Base-by-base conservation (phyloP, 2,888 invertebrate genomes). In the Fabriciana adippe region DNA sequence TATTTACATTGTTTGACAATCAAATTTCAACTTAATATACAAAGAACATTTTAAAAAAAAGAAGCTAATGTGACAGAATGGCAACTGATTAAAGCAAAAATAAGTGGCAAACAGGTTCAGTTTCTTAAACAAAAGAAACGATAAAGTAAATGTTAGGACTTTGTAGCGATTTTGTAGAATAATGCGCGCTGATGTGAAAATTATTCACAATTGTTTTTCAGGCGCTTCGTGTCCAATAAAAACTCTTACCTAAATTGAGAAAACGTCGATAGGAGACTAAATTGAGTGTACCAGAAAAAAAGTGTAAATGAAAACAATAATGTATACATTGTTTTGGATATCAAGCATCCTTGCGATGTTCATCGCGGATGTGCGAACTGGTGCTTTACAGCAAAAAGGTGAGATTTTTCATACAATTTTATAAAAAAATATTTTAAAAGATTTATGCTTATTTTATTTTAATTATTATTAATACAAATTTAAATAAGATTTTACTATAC, bases 301-400 rank as follows among this genome's bases (percentile, higher is more conserved):
- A 67, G 66, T 60, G 31, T 51, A 50, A 61, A 51, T 67, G 59
- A 53, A 72, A 67, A 67, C 16, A 65, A 79, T 69, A 70, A 87
- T 88, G 87, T 80, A 75, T 72, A 81, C 83, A 4, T 80, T 81
- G 1, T 82, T 85, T 81, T 88, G 85, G 83, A 81, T 85, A 63
- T 77, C 87, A 76, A 85, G 83, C 73, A 75, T 85, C 63, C 72
- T 87, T 41, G 79, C 81, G 21, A 74, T 89, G 13, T 76, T 89
- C 47, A 81, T 86, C 61, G 79, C 83, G 72, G 89, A 88, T 67
- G 82, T 85, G 57, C 79, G 86, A 72, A 88, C 84, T 1, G 85
- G 85, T 13, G 85, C 88, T 11, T 67, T 86, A 41, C 81, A 84
- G 64, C 82, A 82, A 8, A 81, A 81, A 78, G 88, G 89, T 90